Evolutionary conservation across 2,113 vertebrate genomes (phyloP), one percentile per base, ranked within the genome.

Genomic region (Sylvicapra grimmia): DNA sequence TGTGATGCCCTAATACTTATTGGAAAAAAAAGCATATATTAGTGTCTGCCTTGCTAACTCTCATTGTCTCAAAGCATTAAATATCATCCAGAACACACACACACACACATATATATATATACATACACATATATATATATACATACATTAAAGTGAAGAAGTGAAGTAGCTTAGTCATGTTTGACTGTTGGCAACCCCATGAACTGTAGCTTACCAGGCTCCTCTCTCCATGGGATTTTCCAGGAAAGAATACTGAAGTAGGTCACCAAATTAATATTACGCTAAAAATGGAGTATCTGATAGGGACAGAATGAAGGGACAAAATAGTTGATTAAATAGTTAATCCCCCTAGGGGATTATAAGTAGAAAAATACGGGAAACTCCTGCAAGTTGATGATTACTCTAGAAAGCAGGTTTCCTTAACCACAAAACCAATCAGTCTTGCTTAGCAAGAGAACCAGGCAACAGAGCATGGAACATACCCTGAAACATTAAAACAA

Each of bases 71-170:
- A 84, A n/a, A 92, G 10, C 10, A 49, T 85, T 9, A 86, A 21
- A 33, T 25, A 86, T 9, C 4, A 79, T 5, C n/a, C 44, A 54
- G 6, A 84, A 13, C 10, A 75, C 68, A 68, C 33, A 68, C 63
- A 65, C 15, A 40, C 36, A 40, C n/a, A 75, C 2, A n/a, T 4
- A 75, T 12, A n/a, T 72, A 23, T 36, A 36, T 11, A 23, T 8
- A 25, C 4, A n/a, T 0, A 75, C 4, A 40, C 10, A 36, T 6
- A 9, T 9, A 29, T 6, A 72, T 12, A 40, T 23, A 68, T 4
- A 68, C 6, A 18, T 1, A 68, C 8, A 49, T 18, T 79, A 68
- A 68, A n/a, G 18, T 68, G 33, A 68, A 68, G 33, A 68, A 68
- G 2, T 68, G 65, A 68, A 68, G 33, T 72, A 72, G 9, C 68